Percentiles rank a stretch among this genome's conserved stretches.
These are phyloP conservation scores for Drosophila auraria DNA, from an alignment of 1,140 invertebrate genomes.

Conservation along the genomic window DNA sequence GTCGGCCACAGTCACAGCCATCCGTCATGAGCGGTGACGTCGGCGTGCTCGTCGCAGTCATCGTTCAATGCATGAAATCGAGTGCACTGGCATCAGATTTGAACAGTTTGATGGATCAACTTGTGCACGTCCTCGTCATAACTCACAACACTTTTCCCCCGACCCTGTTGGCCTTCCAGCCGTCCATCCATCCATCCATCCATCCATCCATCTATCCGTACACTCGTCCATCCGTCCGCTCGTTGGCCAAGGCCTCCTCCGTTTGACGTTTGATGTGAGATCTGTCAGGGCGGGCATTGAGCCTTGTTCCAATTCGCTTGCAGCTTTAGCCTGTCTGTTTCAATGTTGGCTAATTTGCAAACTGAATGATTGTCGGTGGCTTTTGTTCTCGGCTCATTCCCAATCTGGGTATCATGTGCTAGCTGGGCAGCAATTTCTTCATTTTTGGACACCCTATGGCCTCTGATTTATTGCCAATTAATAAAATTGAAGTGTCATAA, in stretches of 20 bases:
- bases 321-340: slow-evolving; percentile 76
- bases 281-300: slow-evolving; percentile 74
- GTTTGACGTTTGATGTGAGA: slow-evolving; percentile 81
- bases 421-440: slow-evolving; percentile 51
- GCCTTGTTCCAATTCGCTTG: slow-evolving; percentile 71
- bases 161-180: slow-evolving; percentile 27
- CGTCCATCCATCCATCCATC: slow-evolving; percentile 11
- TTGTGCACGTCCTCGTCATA: slow-evolving; percentile 79
- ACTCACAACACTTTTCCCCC: slow-evolving; percentile 74
- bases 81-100: slow-evolving; percentile 75
- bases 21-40: slow-evolving; percentile 71
- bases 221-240: slow-evolving; percentile 16
- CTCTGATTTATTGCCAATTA: slow-evolving; percentile 84
- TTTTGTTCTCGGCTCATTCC: slow-evolving; percentile 65
- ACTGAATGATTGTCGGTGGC: slow-evolving; percentile 79
- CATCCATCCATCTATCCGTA: slow-evolving; percentile 4
- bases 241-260: slow-evolving; percentile 65
- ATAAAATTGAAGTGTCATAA: slow-evolving; percentile 84
- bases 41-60: slow-evolving; percentile 61
- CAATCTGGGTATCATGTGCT: not conserved
- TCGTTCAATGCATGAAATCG: slow-evolving; percentile 66
- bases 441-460: slow-evolving; percentile 61
- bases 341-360: slow-evolving; percentile 81
- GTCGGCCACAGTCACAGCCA: slow-evolving; percentile 77
- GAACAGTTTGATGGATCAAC: slow-evolving; percentile 83